Evolutionary conservation across 2,888 invertebrate species (phyloP).

Genomic region (Bembecia ichneumoniformis): DNA sequence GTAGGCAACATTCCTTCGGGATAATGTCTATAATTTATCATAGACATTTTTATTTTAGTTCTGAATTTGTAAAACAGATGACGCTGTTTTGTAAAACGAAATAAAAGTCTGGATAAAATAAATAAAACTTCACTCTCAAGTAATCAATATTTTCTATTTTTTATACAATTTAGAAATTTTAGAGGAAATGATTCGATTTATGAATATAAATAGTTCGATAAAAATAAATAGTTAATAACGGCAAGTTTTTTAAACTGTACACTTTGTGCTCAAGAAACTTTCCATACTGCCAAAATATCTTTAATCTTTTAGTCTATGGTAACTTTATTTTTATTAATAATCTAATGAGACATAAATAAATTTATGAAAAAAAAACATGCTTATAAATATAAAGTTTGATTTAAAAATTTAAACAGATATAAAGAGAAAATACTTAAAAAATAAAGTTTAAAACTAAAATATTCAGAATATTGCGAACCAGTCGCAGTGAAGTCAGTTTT

Average conservation of each 20-base stretch:
- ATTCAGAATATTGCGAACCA: conserved; percentile 52
- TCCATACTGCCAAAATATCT: conserved; percentile 11
- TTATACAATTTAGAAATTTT: conserved; percentile 58
- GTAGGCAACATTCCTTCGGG: no score
- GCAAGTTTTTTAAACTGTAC: conserved; percentile 39
- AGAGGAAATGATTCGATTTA: conserved; percentile 37
- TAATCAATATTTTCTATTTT: conserved; percentile 59
- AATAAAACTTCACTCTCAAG: conserved; percentile 27
- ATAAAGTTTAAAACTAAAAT: conserved; percentile 23
- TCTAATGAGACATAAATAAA: conserved; percentile 62
- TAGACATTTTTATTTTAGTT: no score
- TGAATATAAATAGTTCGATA: conserved; percentile 51
- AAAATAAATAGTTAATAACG: conserved; percentile 55
- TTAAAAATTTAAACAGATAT: background rate
- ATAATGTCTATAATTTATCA: no score
- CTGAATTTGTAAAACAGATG: no score
- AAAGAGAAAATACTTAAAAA: conserved; percentile 13
- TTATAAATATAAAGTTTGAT: conserved; percentile 38
- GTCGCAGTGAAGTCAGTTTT: conserved; percentile 39
- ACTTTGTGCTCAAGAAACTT: conserved; percentile 13
- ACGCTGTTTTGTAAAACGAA: no score
- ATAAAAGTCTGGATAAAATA: background rate
- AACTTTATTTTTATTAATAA: conserved; percentile 59
- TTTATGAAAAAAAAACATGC: conserved; percentile 48
- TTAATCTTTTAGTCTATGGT: conserved; percentile 53